A percentile compares a stretch with the other conserved stretches of the same genome.
Evolutionary conservation across 2,888 invertebrate genomes (phyloP).

Genomic region (Linnaemya tessellans): DNA sequence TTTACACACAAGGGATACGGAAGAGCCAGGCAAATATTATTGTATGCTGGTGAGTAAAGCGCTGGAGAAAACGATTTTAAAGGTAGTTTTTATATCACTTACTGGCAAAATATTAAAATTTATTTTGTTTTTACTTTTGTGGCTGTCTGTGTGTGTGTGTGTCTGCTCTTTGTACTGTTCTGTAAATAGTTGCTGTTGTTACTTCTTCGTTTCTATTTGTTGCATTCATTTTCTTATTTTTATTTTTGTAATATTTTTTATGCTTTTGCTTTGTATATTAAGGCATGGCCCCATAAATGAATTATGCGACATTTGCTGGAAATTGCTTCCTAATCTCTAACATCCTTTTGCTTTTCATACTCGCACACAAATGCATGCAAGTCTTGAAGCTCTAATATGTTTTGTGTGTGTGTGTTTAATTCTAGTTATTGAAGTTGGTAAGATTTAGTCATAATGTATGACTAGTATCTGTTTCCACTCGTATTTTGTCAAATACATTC

Average conservation of each 20-base stretch:
- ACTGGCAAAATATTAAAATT: slow-evolving; percentile 52
- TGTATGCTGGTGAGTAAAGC: not conserved
- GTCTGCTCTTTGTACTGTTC: not conserved
- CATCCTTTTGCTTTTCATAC: slow-evolving; percentile 57
- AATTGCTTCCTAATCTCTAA: slow-evolving; percentile 78
- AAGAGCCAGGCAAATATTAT: not conserved
- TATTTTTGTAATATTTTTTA: slow-evolving; percentile 34
- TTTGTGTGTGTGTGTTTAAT: not conserved
- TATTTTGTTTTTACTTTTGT: slow-evolving; percentile 30
- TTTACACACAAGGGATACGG: not conserved
- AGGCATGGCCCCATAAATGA: slow-evolving; percentile 77
- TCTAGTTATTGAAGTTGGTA: slow-evolving; percentile 14
- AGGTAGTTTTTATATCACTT: slow-evolving; percentile 20
- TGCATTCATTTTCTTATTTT: not conserved
- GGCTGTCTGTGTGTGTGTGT: not conserved
- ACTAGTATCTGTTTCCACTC: slow-evolving; percentile 38
- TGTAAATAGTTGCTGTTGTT: slow-evolving; percentile 24
- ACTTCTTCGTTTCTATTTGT: not conserved
- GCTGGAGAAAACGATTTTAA: not conserved
- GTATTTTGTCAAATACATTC: slow-evolving; percentile 46
- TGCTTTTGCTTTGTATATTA: slow-evolving; percentile 39
- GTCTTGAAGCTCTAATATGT: not conserved
- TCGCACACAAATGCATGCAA: slow-evolving; percentile 14
- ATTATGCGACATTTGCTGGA: slow-evolving; percentile 81
- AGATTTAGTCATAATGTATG: slow-evolving; percentile 41